A percentile compares a stretch with the other conserved stretches of the same genome.
phyloP scores from a whole-genome alignment of 2,797 vertebrate species.

The Phataginus tetradactyla region DNA sequence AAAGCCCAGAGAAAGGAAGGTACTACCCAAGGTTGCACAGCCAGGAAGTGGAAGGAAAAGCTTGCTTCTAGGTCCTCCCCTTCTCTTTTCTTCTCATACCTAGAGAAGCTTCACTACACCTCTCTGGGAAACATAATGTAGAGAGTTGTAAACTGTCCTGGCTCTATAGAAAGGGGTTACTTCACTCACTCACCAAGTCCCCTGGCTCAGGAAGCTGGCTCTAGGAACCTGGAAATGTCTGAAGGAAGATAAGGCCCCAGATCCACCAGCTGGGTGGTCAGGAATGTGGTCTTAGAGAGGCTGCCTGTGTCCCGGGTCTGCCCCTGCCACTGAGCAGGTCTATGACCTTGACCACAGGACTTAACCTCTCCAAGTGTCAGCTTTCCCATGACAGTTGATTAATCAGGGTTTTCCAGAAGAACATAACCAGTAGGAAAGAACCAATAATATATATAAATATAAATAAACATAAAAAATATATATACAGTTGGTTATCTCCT shows the following conservation, averaged over 20 bases:
- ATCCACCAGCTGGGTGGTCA: background rate
- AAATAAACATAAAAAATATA: no score
- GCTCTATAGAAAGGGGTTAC: background rate
- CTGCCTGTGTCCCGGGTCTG: background rate
- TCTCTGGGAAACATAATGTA: background rate
- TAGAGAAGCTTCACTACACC: background rate
- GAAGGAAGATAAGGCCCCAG: background rate
- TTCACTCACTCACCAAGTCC: background rate
- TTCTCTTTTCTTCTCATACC: background rate
- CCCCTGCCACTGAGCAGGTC: background rate
- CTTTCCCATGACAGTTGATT: background rate
- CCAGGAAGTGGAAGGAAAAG: background rate
- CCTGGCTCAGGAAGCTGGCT: background rate
- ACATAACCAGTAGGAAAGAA: background rate
- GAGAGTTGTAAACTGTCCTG: background rate
- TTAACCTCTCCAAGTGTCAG: background rate
- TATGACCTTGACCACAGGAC: background rate
- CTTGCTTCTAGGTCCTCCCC: background rate
- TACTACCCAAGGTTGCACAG: background rate
- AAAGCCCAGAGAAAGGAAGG: background rate
- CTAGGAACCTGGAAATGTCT: background rate
- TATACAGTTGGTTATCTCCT: no score
- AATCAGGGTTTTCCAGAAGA: background rate
- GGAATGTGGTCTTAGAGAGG: background rate
- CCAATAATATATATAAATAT: no score